Evolutionary conservation across 2,797 vertebrate genomes (phyloP).

Genomic region (Chloroceryle inda): DNA sequence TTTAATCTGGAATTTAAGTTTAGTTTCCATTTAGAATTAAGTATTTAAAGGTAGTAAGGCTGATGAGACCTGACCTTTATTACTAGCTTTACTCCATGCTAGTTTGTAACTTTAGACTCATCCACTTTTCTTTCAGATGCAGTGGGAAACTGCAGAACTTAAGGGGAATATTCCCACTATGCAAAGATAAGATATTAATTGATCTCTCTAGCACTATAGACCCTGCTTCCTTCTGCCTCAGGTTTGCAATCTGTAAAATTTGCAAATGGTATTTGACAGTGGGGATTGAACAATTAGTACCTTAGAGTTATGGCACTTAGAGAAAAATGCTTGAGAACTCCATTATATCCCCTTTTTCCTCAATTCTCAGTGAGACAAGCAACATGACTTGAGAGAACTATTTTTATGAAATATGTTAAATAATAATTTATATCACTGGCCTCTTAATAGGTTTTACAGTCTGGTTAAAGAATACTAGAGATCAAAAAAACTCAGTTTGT

Average conservation of each 20-base stretch:
- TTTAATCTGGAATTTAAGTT: neutral
- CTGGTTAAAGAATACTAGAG: neutral
- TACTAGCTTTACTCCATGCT: neutral
- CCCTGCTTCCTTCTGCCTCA: neutral
- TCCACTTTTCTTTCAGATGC: neutral
- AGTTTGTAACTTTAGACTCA: neutral
- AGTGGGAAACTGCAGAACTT: neutral
- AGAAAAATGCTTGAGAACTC: neutral
- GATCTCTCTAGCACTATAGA: neutral
- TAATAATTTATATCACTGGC: neutral
- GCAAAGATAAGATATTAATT: neutral
- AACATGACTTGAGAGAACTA: neutral
- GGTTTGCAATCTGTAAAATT: neutral
- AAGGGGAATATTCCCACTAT: neutral
- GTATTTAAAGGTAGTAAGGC: neutral
- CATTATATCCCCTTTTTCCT: neutral
- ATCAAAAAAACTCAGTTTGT: neutral
- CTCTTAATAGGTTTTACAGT: neutral
- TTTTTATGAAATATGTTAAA: neutral
- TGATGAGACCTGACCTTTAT: neutral
- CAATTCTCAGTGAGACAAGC: neutral
- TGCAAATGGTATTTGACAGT: neutral
- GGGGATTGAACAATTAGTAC: neutral
- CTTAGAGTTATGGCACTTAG: neutral
- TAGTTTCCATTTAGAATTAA: neutral